Evolutionary conservation across 2,113 vertebrate genomes (phyloP).

Genomic region (Eptesicus fuscus): DNA sequence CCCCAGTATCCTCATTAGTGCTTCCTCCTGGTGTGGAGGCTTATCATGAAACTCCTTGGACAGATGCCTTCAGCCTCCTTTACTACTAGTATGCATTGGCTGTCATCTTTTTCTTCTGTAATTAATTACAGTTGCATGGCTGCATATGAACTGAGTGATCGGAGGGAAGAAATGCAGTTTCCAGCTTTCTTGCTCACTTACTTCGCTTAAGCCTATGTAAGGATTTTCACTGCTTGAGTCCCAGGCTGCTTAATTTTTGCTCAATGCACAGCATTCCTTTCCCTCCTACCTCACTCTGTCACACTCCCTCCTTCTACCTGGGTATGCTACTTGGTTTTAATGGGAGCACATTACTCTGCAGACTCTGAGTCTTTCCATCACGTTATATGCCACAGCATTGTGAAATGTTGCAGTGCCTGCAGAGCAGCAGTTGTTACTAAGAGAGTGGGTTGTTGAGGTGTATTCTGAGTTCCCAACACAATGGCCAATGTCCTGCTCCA

Average conservation of each 20-base stretch:
- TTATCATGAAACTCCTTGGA: background rate
- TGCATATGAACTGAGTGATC: background rate
- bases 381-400: background rate
- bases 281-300: background rate
- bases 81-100: background rate
- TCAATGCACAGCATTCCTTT: background rate
- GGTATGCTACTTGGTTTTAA: background rate
- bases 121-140: slow-evolving; percentile 32
- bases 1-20: background rate
- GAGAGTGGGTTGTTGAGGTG: too few relatives aligned
- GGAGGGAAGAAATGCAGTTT: background rate
- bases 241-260: background rate
- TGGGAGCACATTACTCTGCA: background rate
- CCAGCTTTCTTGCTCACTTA: background rate
- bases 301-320: too few relatives aligned
- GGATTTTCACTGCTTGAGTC: background rate
- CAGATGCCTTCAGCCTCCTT: background rate
- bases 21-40: background rate
- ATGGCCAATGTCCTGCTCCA: slow-evolving; percentile 18
- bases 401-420: background rate
- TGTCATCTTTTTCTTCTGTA: background rate
- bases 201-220: background rate
- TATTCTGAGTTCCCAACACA: too few relatives aligned
- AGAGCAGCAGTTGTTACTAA: background rate
- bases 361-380: background rate